phyloP scores from a whole-genome alignment of 2,888 invertebrate genomes.

The Lagria hirta region DNA sequence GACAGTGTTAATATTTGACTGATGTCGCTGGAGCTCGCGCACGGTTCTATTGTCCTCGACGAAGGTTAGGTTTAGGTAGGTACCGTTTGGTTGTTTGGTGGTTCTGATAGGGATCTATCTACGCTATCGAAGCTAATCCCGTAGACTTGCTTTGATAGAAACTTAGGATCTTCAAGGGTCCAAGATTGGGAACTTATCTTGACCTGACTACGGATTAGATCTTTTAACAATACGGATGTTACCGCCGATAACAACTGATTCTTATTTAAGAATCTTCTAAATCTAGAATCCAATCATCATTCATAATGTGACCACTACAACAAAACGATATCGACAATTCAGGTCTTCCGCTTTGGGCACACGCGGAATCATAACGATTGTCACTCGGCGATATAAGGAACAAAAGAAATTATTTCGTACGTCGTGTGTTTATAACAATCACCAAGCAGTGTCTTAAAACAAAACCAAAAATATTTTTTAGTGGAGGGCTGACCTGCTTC shows the following conservation, averaged over 20 bases:
- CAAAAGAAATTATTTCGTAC: conserved; percentile 34
- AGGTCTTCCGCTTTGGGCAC: conserved; percentile 24
- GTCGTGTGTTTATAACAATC: conserved; percentile 34
- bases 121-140: conserved; percentile 5
- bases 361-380: conserved; percentile 42
- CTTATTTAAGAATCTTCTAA: conserved; percentile 11
- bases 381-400: conserved; percentile 47
- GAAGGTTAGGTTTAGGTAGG: conserved; percentile 22
- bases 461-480: conserved; percentile 15
- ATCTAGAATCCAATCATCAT: conserved; percentile 7
- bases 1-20: conserved; percentile 53
- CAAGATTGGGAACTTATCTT: no score
- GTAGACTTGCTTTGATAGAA: no score
- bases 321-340: conserved; percentile 25
- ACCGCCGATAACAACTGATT: conserved; percentile 25
- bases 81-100: conserved; percentile 13
- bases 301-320: conserved; percentile 22
- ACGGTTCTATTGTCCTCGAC: conserved; percentile 28
- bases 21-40: conserved; percentile 46
- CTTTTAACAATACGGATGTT: conserved; percentile 26
- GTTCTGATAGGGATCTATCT: no score
- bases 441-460: conserved; percentile 35
- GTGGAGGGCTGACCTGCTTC: conserved; percentile 12
- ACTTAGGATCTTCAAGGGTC: no score
- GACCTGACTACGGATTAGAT: conserved; percentile 37